Evolutionary conservation across 2,113 vertebrate genomes (phyloP), one percentile per base, ranked within the genome.

Genomic region (Ictidomys tridecemlineatus): DNA sequence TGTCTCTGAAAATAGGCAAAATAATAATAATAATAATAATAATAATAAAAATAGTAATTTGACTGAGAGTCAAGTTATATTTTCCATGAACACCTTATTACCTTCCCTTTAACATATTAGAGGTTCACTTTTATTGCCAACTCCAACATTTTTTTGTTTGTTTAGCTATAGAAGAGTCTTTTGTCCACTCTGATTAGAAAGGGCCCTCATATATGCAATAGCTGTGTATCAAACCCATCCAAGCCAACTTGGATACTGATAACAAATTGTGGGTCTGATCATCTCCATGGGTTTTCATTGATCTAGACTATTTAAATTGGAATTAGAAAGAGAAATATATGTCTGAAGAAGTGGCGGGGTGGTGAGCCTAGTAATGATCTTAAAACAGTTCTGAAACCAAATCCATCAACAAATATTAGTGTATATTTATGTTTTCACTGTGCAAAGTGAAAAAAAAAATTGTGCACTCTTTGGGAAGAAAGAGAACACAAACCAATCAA

Each of bases 371-470:
- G 28, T 78, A 67, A 24, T 93, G 45, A 58, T 67, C n/a, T 91
- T 79, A 89, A 89, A 95, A 73, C 4, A 42, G 30, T 20, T 79
- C 30, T 12, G 87, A 48, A 87, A 26, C 22, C 42, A 53, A 95
- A 89, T 69, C 12, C 4, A 30, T 89, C 85, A 90, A 88, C 58
- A 26, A 18, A 65, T 92, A 8, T 72, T 92, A 30, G 72, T 42
- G 13, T 63, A 16, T 89, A 30, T 76, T 89, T 72, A 14, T 87
- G 17, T 70, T 76, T n/a, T 51, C 51, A 74, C 26, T 22, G 5
- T 58, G 67, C 22, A 67, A 85, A 95, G 93, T 45, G 48, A 96
- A 45, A 53, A 63, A 61, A 63, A 95, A 91, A 94, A n/a, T 61
- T 56, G 70, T 30, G 34, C 6, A 58, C 89, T 85, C 58, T 77